Percentiles rank a stretch among this genome's conserved stretches.
Conservation (phyloP, 2,797 vertebrate species). For the Cygnus olor region DNA sequence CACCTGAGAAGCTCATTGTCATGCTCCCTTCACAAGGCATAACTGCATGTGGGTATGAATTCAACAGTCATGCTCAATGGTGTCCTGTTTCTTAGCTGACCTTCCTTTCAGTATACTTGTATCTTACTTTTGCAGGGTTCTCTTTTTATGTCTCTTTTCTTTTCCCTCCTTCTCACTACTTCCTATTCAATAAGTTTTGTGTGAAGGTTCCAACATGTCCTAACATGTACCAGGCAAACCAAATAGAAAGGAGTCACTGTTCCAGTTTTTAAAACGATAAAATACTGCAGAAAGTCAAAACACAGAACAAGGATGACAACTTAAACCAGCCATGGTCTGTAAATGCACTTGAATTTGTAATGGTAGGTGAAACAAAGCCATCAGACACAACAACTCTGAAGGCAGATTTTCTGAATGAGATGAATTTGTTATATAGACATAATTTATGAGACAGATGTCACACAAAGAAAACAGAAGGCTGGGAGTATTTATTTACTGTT, state of each 20-base stretch:
- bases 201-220: background rate
- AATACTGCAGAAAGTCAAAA: background rate
- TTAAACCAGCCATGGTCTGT: background rate
- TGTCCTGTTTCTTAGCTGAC: background rate
- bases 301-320: background rate
- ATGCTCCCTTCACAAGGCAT: background rate
- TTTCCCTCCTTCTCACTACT: background rate
- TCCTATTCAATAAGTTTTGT: background rate
- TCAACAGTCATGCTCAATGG: background rate
- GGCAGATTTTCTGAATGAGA: background rate
- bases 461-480: background rate
- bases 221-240: background rate
- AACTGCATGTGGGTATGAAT: background rate
- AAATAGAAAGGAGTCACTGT: background rate
- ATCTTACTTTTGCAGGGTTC: background rate
- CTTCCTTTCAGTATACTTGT: background rate
- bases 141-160: background rate
- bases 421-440: background rate
- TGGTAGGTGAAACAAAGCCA: background rate
- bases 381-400: background rate
- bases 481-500: background rate
- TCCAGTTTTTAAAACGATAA: background rate
- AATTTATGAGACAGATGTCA: background rate
- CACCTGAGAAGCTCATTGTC: background rate
- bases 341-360: background rate